These are phyloP conservation scores for Poecilus cupreus DNA, from an alignment of 2,888 invertebrate species.

Conservation along the genomic window DNA sequence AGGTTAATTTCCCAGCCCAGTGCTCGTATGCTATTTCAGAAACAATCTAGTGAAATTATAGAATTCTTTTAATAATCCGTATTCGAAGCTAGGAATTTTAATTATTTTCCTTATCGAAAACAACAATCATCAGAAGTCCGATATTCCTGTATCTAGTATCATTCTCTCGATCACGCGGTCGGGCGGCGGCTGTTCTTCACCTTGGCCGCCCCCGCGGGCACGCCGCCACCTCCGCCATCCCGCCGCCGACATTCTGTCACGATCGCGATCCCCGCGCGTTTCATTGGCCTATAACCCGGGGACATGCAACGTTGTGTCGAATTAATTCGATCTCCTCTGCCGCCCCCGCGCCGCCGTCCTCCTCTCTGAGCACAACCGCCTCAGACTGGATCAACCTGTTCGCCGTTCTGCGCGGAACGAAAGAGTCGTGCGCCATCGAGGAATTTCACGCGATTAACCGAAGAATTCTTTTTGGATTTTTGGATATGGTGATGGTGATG, in stretches of 20 bases:
- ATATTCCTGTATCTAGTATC: neutral
- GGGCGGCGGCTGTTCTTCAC: constrained; percentile 33
- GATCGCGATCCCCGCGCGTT: constrained; percentile 49
- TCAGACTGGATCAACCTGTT: constrained; percentile 25
- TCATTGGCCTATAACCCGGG: constrained; percentile 58
- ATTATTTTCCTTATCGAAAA: neutral
- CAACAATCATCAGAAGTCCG: neutral
- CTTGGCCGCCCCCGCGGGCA: constrained; percentile 33
- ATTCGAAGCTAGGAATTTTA: neutral
- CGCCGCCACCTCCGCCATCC: neutral
- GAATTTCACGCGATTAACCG: constrained; percentile 54
- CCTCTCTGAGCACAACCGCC: neutral
- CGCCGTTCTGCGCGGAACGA: constrained; percentile 40
- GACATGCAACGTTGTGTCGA: constrained; percentile 52
- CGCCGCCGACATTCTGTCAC: constrained; percentile 48
- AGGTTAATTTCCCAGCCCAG: too few relatives aligned
- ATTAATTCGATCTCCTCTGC: constrained; percentile 46
- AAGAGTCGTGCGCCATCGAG: constrained; percentile 16
- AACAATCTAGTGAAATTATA: too few relatives aligned
- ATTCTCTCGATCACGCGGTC: constrained; percentile 17
- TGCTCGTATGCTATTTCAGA: too few relatives aligned
- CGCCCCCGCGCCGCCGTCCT: constrained; percentile 13
- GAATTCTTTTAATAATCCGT: too few relatives aligned
- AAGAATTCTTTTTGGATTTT: neutral
- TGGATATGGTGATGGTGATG: neutral